phyloP scores from a whole-genome alignment of 2,113 vertebrate species.

The Oostethus manadensis region DNA sequence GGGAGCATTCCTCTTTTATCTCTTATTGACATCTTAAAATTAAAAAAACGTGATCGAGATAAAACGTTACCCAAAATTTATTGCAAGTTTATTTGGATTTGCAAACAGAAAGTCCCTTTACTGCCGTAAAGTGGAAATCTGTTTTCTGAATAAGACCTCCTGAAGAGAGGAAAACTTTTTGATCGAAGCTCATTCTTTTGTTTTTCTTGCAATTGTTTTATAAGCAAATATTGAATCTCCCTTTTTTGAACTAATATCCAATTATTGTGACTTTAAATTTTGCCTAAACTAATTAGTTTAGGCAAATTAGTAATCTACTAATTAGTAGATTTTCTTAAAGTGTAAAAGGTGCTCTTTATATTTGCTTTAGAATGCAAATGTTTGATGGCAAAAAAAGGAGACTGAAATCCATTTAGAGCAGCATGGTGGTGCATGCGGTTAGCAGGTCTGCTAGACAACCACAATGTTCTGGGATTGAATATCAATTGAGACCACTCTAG shows the following conservation, averaged over 20 bases:
- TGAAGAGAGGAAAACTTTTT: slow-evolving; percentile 14
- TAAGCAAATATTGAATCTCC: not conserved
- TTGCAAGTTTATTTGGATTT: slow-evolving; percentile 23
- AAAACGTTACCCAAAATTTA: slow-evolving; percentile 12
- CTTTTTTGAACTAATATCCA: slow-evolving; percentile 16
- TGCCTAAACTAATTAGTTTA: slow-evolving; percentile 2
- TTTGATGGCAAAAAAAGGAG: too few relatives aligned
- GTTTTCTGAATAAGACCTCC: slow-evolving; percentile 8
- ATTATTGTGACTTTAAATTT: slow-evolving; percentile 17
- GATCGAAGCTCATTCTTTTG: not conserved
- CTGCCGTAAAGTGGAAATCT: slow-evolving; percentile 9
- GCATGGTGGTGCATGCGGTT: too few relatives aligned
- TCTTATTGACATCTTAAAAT: slow-evolving; percentile 21
- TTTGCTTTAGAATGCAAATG: too few relatives aligned
- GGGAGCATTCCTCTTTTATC: slow-evolving; percentile 28
- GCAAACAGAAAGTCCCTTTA: slow-evolving; percentile 14
- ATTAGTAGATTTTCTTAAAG: not conserved
- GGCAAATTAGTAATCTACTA: too few relatives aligned
- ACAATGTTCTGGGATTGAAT: too few relatives aligned
- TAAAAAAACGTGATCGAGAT: slow-evolving; percentile 29
- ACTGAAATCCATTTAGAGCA: too few relatives aligned
- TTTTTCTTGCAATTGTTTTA: not conserved
- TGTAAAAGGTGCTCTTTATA: not conserved
- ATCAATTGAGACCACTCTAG: too few relatives aligned
- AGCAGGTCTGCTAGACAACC: too few relatives aligned